Conservation (phyloP, 2,888 invertebrate species). For the Labia minor region DNA sequence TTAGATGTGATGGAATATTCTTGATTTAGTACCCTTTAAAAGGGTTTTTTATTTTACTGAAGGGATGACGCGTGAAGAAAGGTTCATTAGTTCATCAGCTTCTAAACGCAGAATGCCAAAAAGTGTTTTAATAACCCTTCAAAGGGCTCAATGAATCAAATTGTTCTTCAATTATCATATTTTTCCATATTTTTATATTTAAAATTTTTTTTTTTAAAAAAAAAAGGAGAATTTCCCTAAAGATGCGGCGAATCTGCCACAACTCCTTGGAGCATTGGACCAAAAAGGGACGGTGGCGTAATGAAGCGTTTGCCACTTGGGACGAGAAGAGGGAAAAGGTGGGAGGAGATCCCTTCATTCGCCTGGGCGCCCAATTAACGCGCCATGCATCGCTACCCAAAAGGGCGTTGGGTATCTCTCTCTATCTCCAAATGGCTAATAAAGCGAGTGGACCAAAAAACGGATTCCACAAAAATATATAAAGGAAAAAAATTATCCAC, state of each 20-base stretch:
- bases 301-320: conserved; percentile 1
- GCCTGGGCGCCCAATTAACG: conserved; percentile 13
- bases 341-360: background rate
- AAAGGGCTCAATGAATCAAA: background rate
- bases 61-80: background rate
- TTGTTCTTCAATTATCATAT: conserved; percentile 13
- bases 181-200: background rate
- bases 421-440: conserved; percentile 8
- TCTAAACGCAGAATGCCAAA: background rate
- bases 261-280: background rate
- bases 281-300: background rate
- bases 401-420: background rate
- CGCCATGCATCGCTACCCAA: background rate
- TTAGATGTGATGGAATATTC: background rate
- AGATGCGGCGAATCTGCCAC: background rate
- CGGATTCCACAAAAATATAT: background rate
- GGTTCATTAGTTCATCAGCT: background rate
- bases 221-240: background rate
- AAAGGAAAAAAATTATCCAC: background rate
- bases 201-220: background rate
- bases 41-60: background rate
- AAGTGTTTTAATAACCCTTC: background rate
- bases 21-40: background rate
- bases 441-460: conserved; percentile 13
- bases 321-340: too few relatives aligned